These are phyloP conservation scores for Drosophila ambigua DNA, from an alignment of 1,140 invertebrate species.

Conservation along the genomic window DNA sequence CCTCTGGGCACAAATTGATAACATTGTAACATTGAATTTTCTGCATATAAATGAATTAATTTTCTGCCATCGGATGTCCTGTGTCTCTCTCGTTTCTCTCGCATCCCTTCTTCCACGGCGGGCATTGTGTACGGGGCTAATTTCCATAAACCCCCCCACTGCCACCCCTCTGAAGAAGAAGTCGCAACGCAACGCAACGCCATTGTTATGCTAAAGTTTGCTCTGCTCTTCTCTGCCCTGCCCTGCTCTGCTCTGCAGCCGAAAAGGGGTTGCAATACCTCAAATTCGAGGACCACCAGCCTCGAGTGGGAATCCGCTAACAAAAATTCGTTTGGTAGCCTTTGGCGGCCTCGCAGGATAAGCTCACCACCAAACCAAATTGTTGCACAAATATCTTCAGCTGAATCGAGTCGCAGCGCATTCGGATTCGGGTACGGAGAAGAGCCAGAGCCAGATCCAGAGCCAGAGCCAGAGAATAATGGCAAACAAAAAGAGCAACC, in stretches of 20 bases:
- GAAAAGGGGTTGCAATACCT: constrained; percentile 58
- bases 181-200: constrained; percentile 75
- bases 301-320: constrained; percentile 55
- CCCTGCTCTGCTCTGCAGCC: background rate
- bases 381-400: constrained; percentile 63
- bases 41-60: constrained; percentile 84
- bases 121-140: constrained; percentile 73
- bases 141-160: constrained; percentile 73
- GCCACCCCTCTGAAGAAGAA: constrained; percentile 40
- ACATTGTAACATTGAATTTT: constrained; percentile 82
- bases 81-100: constrained; percentile 7
- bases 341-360: constrained; percentile 42
- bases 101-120: constrained; percentile 36
- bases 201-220: constrained; percentile 78
- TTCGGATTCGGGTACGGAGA: constrained; percentile 4
- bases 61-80: constrained; percentile 49
- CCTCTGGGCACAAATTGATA: constrained; percentile 78
- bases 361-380: constrained; percentile 79
- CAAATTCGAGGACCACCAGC: constrained; percentile 33
- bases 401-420: constrained; percentile 25
- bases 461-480: constrained; percentile 13
- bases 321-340: constrained; percentile 47
- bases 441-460: background rate
- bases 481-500: constrained; percentile 62
- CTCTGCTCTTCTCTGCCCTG: background rate